phyloP scores from a whole-genome alignment of 2,113 vertebrate species.

The Stegastes partitus region DNA sequence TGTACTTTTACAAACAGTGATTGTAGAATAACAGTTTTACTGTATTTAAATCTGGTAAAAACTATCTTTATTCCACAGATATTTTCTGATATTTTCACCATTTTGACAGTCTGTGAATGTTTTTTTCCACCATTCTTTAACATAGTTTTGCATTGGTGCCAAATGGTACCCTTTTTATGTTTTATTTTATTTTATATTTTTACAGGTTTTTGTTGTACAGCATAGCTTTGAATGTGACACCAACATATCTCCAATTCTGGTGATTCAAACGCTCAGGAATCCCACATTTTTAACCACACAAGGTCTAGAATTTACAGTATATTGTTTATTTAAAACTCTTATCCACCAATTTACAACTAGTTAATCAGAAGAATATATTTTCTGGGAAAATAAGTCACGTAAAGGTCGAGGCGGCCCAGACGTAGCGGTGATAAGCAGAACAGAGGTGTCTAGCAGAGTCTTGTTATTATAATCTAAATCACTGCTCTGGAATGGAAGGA shows the following conservation, averaged over 20 bases:
- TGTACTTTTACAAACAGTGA: no score
- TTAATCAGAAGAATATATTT: constrained; percentile 30
- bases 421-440: constrained; percentile 55
- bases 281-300: background rate
- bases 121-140: no score
- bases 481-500: constrained; percentile 61
- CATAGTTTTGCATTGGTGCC: no score
- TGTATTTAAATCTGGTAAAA: no score
- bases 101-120: no score
- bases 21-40: no score
- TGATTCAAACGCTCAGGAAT: background rate
- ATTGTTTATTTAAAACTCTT: constrained; percentile 6
- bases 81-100: no score
- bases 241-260: background rate
- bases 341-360: constrained; percentile 30
- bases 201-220: background rate
- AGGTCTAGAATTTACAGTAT: background rate
- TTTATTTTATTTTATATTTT: background rate
- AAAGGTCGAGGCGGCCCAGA: constrained; percentile 60
- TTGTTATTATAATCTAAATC: constrained; percentile 73
- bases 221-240: background rate
- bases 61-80: no score
- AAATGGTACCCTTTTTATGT: no score
- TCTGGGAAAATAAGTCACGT: constrained; percentile 27
- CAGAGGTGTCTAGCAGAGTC: constrained; percentile 34